Conservation (phyloP, 2,797 vertebrate species). For the Darevskia nairensis region DNA sequence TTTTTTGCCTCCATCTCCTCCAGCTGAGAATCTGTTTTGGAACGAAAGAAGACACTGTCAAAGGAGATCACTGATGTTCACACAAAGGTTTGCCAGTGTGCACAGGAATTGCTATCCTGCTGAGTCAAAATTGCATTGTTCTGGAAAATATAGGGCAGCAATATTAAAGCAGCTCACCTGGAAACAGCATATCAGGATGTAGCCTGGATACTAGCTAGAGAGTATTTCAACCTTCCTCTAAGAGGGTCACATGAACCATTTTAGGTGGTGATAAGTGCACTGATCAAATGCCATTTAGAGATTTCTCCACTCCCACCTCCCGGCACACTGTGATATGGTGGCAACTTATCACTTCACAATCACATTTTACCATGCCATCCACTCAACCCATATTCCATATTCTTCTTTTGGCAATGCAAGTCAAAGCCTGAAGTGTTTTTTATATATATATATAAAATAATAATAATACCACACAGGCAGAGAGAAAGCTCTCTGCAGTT, state of each 20-base stretch:
- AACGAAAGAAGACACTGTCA: conserved; percentile 19
- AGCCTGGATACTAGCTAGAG: background rate
- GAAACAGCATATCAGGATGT: background rate
- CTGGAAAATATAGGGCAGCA: conserved; percentile 36
- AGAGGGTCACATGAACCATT: background rate
- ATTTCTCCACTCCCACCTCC: background rate
- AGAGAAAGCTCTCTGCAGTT: background rate
- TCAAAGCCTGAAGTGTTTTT: background rate
- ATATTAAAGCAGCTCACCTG: conserved; percentile 35
- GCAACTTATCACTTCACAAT: background rate
- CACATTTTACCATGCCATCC: background rate
- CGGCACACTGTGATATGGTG: background rate
- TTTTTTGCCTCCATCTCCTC: conserved; percentile 12
- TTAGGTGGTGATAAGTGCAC: background rate
- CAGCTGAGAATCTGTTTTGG: conserved; percentile 8
- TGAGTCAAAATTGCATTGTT: conserved; percentile 28
- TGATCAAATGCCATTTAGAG: background rate
- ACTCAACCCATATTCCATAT: background rate
- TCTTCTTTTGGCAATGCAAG: background rate
- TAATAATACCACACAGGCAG: background rate
- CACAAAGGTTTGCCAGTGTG: conserved; percentile 13
- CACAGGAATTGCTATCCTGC: conserved; percentile 16
- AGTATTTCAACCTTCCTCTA: background rate
- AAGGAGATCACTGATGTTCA: conserved; percentile 20
- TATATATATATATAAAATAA: no score